Evolutionary conservation across 2,797 vertebrate genomes (phyloP).

Genomic region (Galaxias olidus): DNA sequence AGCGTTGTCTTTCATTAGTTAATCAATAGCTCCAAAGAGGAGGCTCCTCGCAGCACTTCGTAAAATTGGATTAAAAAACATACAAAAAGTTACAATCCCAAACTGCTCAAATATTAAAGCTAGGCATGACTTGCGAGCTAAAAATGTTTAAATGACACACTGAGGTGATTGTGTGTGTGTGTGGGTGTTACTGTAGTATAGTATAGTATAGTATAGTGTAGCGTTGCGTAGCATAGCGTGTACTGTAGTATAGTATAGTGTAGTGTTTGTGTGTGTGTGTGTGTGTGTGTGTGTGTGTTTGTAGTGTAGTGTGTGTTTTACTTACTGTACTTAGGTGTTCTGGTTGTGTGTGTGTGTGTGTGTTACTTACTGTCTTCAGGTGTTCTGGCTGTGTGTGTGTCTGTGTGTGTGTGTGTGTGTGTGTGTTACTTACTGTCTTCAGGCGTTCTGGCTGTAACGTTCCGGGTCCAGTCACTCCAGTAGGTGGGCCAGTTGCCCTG

Average conservation of each 20-base stretch:
- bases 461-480: constrained; percentile 91
- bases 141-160: neutral
- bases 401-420: neutral
- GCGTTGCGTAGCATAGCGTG: no score
- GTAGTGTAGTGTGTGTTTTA: no score
- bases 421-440: constrained; percentile 79
- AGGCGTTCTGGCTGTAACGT: constrained; percentile 69
- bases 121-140: neutral
- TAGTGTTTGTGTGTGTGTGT: no score
- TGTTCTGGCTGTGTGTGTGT: neutral
- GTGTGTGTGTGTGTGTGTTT: no score
- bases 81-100: neutral
- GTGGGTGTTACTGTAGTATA: no score
- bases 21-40: no score
- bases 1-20: neutral
- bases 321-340: no score
- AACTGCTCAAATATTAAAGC: neutral
- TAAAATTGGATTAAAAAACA: no score
- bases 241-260: no score
- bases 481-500: constrained; percentile 46
- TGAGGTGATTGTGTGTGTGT: neutral
- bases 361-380: no score
- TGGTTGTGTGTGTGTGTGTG: neutral
- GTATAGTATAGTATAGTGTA: no score
- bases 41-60: no score